Base-by-base conservation (phyloP, 2,113 vertebrate species). In the Melanerpes formicivorus region DNA sequence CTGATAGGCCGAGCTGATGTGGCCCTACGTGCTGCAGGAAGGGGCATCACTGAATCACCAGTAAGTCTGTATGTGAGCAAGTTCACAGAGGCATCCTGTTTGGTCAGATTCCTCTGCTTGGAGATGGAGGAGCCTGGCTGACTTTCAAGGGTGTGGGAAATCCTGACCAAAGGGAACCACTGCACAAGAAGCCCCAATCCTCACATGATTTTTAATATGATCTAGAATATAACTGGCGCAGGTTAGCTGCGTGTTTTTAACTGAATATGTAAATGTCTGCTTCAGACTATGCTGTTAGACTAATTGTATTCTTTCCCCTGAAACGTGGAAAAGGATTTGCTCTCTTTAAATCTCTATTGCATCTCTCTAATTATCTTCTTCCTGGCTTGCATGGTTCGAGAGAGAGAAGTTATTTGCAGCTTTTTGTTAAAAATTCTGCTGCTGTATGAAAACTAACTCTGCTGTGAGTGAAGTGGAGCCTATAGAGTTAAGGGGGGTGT, bases 281-380 rank as follows among this genome's bases (percentile, higher is more conserved):
- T 54, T 56, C n/a, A 56, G 50, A 80, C 30, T 2, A 14, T 30
- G 9, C 69, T 16, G 52, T 55, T 46, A 80, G 27, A 64, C 12
- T 2, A 84, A 48, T 19, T 54, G 27, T 17, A 10, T 46, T 58
- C 34, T 74, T 80, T 66, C 14, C 17, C 54, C 48, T 78, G 23
- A 52, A 50, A 88, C 50, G 34, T 62, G 21, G 50, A 18, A 77
- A 86, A 86, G 48, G 37, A n/a, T 64, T 78, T 75, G 60, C 48
- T 80, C 10, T 95, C 62, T 80, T 83, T 48, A 82, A 66, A 71
- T 63, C 25, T 84, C 46, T 63, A 40, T 73, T 94, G 13, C 8
- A 60, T 90, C 65, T 80, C 27, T 79, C 91, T 80, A 83, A 65
- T 75, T 80, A 83, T 67, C 72, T 27, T 82, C 34, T 30, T 83